phyloP scores from a whole-genome alignment of 2,797 vertebrate genomes.

The Lacerta bilineata region DNA sequence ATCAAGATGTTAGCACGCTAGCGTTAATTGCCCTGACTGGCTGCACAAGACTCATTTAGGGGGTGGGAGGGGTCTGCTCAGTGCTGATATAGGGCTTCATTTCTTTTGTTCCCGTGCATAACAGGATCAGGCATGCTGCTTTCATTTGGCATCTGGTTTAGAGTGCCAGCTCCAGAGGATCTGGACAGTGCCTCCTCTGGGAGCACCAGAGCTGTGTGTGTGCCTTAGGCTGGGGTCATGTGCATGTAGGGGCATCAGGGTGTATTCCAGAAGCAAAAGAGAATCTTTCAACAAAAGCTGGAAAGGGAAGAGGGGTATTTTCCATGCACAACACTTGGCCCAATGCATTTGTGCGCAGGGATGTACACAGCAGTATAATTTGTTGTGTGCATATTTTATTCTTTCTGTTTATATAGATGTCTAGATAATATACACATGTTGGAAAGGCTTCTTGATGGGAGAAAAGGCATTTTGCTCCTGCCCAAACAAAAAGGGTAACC shows the following conservation, averaged over 20 bases:
- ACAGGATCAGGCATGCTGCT: constrained; percentile 51
- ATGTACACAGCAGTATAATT: not conserved
- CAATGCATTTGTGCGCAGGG: not conserved
- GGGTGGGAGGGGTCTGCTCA: constrained; percentile 22
- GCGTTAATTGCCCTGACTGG: constrained; percentile 44
- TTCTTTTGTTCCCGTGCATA: constrained; percentile 35
- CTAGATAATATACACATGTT: not conserved
- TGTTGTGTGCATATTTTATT: not conserved
- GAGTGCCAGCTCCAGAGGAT: constrained; percentile 12
- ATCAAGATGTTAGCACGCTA: constrained; percentile 44
- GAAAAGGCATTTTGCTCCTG: not conserved
- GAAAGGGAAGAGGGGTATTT: not conserved
- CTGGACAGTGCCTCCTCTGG: constrained; percentile 19
- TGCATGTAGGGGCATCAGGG: not conserved
- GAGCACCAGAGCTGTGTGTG: not conserved
- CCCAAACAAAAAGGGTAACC: not conserved
- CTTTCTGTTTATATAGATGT: not conserved
- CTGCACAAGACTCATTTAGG: constrained; percentile 40
- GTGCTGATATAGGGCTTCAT: constrained; percentile 21
- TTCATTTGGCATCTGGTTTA: constrained; percentile 40
- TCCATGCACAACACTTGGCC: not conserved
- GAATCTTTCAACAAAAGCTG: not conserved
- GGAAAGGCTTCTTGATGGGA: not conserved
- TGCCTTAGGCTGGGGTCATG: not conserved
- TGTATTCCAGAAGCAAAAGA: constrained; percentile 2